phyloP scores from a whole-genome alignment of 2,888 invertebrate genomes.

The Drepana falcataria region DNA sequence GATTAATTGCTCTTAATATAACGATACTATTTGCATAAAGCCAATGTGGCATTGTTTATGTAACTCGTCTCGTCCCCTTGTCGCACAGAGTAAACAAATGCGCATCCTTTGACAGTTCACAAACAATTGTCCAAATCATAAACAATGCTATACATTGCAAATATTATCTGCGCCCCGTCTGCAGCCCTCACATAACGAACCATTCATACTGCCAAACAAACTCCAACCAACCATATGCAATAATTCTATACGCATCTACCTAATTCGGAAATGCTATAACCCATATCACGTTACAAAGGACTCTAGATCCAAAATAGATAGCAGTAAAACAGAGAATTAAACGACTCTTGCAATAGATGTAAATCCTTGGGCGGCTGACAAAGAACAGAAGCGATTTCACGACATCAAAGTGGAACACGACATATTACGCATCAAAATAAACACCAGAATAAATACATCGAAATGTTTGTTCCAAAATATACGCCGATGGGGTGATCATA shows the following conservation, averaged over 20 bases:
- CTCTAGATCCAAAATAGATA: slow-evolving; percentile 64
- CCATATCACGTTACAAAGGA: slow-evolving; percentile 63
- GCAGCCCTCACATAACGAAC: slow-evolving; percentile 75
- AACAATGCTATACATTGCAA: slow-evolving; percentile 77
- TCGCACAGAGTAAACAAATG: slow-evolving; percentile 67
- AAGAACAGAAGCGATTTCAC: slow-evolving; percentile 77
- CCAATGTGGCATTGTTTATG: slow-evolving; percentile 46
- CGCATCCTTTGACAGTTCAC: slow-evolving; percentile 75
- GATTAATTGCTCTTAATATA: slow-evolving; percentile 2
- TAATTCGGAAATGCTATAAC: slow-evolving; percentile 47
- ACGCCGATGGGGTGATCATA: slow-evolving; percentile 72
- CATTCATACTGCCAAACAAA: slow-evolving; percentile 77
- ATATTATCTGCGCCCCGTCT: slow-evolving; percentile 66
- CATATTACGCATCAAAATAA: slow-evolving; percentile 78
- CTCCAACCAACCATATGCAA: slow-evolving; percentile 78
- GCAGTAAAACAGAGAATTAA: slow-evolving; percentile 69
- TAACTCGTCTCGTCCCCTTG: slow-evolving; percentile 29
- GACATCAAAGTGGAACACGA: slow-evolving; percentile 79
- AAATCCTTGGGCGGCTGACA: slow-evolving; percentile 71
- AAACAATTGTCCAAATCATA: slow-evolving; percentile 78
- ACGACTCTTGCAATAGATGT: slow-evolving; percentile 62
- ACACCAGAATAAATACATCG: slow-evolving; percentile 77
- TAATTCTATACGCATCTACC: slow-evolving; percentile 59
- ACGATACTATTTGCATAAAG: slow-evolving; percentile 10
- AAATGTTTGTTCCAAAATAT: slow-evolving; percentile 75